A percentile compares a stretch with the other conserved stretches of the same genome.
Conservation (phyloP, 1,140 invertebrate species). For the Anastrepha ludens region DNA sequence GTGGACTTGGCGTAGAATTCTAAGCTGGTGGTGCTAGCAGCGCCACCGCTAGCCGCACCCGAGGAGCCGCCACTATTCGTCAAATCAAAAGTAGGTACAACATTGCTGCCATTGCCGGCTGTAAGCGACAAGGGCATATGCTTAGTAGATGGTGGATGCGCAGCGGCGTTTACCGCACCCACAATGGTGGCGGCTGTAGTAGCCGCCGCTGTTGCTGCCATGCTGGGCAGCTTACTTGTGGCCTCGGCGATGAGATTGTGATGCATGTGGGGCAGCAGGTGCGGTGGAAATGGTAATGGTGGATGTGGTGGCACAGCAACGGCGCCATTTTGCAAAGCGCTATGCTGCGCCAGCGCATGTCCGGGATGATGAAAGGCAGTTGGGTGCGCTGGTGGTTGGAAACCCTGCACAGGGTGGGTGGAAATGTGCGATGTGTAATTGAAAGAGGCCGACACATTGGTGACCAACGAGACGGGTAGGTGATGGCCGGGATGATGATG, state of each 20-base stretch:
- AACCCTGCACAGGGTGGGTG: constrained; percentile 63
- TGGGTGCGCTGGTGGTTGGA: constrained; percentile 57
- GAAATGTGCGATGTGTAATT: constrained; percentile 73
- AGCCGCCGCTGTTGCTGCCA: constrained; percentile 58
- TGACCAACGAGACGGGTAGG: constrained; percentile 70
- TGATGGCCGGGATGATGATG: constrained; percentile 66
- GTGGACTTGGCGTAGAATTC: constrained; percentile 58
- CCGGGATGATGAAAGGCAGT: constrained; percentile 59
- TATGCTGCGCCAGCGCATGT: constrained; percentile 59
- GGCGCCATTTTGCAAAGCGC: constrained; percentile 58
- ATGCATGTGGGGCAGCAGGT: constrained; percentile 74
- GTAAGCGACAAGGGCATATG: not conserved
- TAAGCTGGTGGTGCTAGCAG: constrained; percentile 53
- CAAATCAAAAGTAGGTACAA: constrained; percentile 54
- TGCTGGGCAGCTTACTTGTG: constrained; percentile 68
- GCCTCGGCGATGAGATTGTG: constrained; percentile 72
- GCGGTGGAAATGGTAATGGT: constrained; percentile 79
- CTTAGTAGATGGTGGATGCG: not conserved
- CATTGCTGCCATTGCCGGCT: not conserved
- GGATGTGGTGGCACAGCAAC: constrained; percentile 60
- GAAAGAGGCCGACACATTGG: constrained; percentile 72
- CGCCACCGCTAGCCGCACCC: constrained; percentile 41
- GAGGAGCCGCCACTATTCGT: constrained; percentile 56
- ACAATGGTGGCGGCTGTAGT: constrained; percentile 60
- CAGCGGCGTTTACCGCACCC: constrained; percentile 52